These are phyloP conservation scores for Drosophila equinoxialis DNA, from an alignment of 1,140 invertebrate genomes.

Conservation along the genomic window DNA sequence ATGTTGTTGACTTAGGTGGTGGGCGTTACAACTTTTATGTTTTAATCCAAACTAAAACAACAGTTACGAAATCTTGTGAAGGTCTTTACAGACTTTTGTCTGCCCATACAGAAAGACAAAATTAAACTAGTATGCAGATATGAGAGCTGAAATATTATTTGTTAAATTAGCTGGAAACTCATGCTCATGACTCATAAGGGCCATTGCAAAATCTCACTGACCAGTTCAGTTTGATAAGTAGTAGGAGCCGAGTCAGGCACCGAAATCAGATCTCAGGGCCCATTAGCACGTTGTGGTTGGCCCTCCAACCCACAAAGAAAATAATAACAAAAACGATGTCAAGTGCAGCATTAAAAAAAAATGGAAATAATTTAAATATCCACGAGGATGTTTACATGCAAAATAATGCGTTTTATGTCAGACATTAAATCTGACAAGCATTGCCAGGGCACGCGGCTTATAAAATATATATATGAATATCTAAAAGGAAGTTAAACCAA, in stretches of 20 bases:
- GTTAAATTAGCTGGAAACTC: constrained; percentile 52
- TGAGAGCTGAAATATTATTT: constrained; percentile 33
- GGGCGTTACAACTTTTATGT: constrained; percentile 31
- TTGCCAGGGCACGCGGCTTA: constrained; percentile 33
- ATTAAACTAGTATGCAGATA: constrained; percentile 26
- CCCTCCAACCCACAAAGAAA: constrained; percentile 8
- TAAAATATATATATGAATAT: constrained; percentile 19
- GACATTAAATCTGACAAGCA: constrained; percentile 35
- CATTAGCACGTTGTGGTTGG: constrained; percentile 73
- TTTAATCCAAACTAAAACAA: constrained; percentile 53
- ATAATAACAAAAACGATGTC: constrained; percentile 55
- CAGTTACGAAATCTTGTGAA: constrained; percentile 55
- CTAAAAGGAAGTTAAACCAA: constrained; percentile 26
- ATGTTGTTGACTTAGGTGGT: constrained; percentile 29
- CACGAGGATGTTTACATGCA: constrained; percentile 68
- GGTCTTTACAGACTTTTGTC: constrained; percentile 35
- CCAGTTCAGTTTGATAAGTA: constrained; percentile 41
- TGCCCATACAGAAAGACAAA: constrained; percentile 28
- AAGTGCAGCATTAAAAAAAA: constrained; percentile 51
- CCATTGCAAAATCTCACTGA: constrained; percentile 42
- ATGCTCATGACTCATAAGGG: constrained; percentile 39
- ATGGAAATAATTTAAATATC: constrained; percentile 25
- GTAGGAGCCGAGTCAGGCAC: constrained; percentile 21
- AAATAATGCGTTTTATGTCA: constrained; percentile 51
- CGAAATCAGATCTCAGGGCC: constrained; percentile 66